Conservation (phyloP, 1,140 invertebrate genomes). For the Pogonomyrmex californicus region DNA sequence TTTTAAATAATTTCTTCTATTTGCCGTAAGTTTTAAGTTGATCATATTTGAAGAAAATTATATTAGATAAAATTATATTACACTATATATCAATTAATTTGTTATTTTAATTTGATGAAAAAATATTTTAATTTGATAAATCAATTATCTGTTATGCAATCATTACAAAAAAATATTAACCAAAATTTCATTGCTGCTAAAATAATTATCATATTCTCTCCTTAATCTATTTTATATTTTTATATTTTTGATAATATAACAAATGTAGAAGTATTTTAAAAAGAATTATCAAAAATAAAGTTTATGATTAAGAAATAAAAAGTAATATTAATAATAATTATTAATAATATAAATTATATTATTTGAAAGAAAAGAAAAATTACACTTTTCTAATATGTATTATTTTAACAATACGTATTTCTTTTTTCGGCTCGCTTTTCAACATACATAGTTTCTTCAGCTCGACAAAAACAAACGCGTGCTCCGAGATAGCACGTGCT, state of each 20-base stretch:
- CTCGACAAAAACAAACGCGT: constrained; percentile 19
- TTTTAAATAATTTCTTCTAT: background rate
- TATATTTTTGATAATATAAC: background rate
- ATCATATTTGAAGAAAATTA: background rate
- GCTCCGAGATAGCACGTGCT: constrained; percentile 46
- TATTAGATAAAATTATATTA: background rate
- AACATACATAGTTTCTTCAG: background rate
- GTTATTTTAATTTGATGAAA: background rate
- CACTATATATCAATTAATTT: background rate
- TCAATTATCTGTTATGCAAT: background rate
- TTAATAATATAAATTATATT: background rate
- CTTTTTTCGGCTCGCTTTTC: background rate
- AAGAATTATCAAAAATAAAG: background rate
- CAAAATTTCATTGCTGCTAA: background rate
- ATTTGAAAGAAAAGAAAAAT: background rate
- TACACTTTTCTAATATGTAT: background rate
- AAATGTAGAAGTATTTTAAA: background rate
- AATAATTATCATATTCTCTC: background rate
- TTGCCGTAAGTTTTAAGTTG: background rate
- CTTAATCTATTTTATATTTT: background rate
- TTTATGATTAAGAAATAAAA: background rate
- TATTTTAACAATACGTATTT: background rate
- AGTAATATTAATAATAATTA: too few species aligned
- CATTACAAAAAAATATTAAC: background rate
- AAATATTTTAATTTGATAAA: background rate